A percentile compares a stretch with the other conserved stretches of the same genome.
These are phyloP conservation scores for Cotesia chilonis DNA, from an alignment of 1,140 invertebrate species.

Conservation along the genomic window DNA sequence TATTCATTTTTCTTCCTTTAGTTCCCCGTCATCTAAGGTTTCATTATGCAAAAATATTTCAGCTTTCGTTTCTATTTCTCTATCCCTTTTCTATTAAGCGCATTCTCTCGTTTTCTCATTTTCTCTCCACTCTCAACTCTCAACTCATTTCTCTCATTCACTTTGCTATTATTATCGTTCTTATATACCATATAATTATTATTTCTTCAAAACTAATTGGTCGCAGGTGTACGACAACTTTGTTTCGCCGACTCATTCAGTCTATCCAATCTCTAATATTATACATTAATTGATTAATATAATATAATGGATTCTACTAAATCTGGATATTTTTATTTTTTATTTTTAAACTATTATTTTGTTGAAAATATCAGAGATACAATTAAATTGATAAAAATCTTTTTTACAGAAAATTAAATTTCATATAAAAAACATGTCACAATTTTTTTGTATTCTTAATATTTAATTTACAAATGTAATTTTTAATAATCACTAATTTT, in stretches of 20 bases:
- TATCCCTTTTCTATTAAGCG: conserved; percentile 12
- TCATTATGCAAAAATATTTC: conserved; percentile 59
- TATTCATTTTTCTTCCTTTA: conserved; percentile 26
- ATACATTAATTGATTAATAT: background rate
- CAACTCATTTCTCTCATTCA: too few relatives aligned
- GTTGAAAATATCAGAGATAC: too few relatives aligned
- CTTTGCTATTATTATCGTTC: too few relatives aligned
- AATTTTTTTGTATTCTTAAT: too few relatives aligned
- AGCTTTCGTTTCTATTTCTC: conserved; percentile 40
- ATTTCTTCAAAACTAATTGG: conserved; percentile 43
- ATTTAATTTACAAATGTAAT: too few relatives aligned
- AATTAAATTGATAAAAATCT: too few relatives aligned
- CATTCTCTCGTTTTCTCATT: conserved; percentile 24
- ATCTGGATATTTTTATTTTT: too few relatives aligned
- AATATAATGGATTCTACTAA: too few relatives aligned
- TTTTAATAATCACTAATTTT: too few relatives aligned
- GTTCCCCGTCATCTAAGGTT: conserved; percentile 39
- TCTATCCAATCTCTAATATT: conserved; percentile 24
- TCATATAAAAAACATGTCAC: too few relatives aligned
- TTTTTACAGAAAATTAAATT: too few relatives aligned
- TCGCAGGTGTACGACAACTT: conserved; percentile 40
- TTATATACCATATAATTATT: conserved; percentile 24
- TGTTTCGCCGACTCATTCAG: conserved; percentile 27
- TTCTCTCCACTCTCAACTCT: conserved; percentile 27
- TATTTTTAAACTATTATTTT: too few relatives aligned